A percentile compares a stretch with the other conserved stretches of the same genome.
phyloP scores from a whole-genome alignment of 2,888 invertebrate species.

The Lithophane socia region DNA sequence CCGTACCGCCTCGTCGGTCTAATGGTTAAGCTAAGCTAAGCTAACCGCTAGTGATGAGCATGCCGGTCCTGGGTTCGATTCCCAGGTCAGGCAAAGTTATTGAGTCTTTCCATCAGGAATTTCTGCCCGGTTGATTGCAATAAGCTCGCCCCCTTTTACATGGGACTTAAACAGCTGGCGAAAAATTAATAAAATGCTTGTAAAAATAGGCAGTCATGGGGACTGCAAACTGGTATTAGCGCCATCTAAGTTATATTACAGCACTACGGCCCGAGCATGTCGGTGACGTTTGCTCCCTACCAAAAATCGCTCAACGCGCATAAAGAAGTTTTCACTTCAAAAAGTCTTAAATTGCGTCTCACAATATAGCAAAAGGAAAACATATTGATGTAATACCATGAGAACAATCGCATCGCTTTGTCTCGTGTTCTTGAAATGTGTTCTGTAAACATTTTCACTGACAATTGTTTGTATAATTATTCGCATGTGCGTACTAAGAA shows the following conservation, averaged over 20 bases:
- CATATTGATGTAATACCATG: constrained; percentile 3
- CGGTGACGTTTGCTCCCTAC: no score
- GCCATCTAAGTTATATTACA: no score
- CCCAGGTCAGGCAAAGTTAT: neutral
- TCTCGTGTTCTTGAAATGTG: constrained; percentile 21
- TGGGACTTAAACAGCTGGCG: no score
- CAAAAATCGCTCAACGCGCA: no score
- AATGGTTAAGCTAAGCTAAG: no score
- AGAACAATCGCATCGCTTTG: constrained; percentile 28
- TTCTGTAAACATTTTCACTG: constrained; percentile 33
- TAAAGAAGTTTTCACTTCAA: no score
- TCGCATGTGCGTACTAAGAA: constrained; percentile 5
- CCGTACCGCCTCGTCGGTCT: neutral
- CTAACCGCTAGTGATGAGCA: neutral
- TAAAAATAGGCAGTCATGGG: no score
- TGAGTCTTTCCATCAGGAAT: neutral
- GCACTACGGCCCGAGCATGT: no score
- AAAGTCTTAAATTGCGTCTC: neutral
- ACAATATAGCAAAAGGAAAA: constrained; percentile 1
- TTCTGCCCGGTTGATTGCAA: neutral
- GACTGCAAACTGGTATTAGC: no score
- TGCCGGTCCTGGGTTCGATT: neutral
- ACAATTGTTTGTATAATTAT: constrained; percentile 13
- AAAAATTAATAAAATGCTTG: no score
- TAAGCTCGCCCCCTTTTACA: neutral